phyloP scores from a whole-genome alignment of 2,797 vertebrate species.

The Sorex maritimensis region DNA sequence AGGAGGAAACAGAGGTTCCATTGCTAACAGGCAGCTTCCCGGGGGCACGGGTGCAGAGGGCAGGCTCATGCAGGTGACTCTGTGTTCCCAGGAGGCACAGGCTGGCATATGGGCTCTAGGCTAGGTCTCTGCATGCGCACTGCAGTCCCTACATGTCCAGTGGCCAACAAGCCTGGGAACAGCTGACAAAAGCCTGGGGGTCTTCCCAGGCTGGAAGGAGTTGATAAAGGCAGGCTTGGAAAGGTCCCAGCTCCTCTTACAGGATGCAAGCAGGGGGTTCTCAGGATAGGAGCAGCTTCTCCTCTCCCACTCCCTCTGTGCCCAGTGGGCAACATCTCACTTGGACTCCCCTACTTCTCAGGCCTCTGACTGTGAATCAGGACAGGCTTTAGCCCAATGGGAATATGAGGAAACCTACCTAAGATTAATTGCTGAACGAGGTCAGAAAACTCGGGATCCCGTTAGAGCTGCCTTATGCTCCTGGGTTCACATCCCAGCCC shows the following conservation, averaged over 20 bases:
- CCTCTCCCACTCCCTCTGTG: neutral
- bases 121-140: fast-evolving
- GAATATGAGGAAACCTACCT: neutral
- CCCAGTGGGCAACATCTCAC: neutral
- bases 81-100: neutral
- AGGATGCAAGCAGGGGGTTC: slow-evolving; percentile 3
- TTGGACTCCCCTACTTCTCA: neutral
- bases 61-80: neutral
- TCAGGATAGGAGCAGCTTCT: fast-evolving
- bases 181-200: neutral
- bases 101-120: neutral
- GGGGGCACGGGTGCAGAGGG: neutral
- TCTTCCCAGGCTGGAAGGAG: slow-evolving; percentile 51
- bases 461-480: neutral
- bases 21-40: fast-evolving
- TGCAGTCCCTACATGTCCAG: neutral
- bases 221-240: slow-evolving; percentile 7
- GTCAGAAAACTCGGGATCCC: neutral
- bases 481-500: neutral
- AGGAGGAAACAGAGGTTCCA: fast-evolving
- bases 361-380: neutral
- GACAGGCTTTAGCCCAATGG: neutral
- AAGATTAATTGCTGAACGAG: neutral
- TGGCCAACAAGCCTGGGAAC: neutral
- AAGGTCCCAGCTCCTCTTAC: neutral